These are phyloP conservation scores for Formica exsecta DNA, from an alignment of 1,140 invertebrate species.

Conservation along the genomic window DNA sequence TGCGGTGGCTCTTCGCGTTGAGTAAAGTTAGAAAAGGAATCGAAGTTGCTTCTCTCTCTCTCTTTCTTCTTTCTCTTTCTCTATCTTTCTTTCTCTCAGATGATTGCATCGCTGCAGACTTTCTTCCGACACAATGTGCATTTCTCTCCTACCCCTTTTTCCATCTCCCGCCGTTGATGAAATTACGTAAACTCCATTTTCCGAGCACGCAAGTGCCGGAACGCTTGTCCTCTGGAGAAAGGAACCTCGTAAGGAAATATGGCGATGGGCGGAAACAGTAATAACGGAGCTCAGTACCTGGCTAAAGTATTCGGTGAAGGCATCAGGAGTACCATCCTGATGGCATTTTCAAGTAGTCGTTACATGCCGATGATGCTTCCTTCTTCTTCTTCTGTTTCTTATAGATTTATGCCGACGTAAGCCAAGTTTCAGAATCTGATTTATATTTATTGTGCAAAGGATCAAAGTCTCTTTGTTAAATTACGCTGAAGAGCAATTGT, in stretches of 20 bases:
- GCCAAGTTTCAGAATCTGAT: background rate
- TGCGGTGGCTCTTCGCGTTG: slow-evolving; percentile 36
- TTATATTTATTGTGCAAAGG: background rate
- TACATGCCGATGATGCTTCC: background rate
- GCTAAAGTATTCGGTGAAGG: slow-evolving; percentile 19
- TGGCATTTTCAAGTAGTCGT: slow-evolving; percentile 40
- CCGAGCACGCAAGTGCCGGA: slow-evolving; percentile 38
- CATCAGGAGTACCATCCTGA: background rate
- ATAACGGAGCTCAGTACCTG: slow-evolving; percentile 48
- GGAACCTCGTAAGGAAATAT: slow-evolving; percentile 57
- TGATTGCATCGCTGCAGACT: slow-evolving; percentile 2
- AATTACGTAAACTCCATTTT: slow-evolving; percentile 64
- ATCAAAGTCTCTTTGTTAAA: background rate
- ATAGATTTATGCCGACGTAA: background rate
- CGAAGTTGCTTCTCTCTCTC: slow-evolving; percentile 24
- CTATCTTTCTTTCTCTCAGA: slow-evolving; percentile 30
- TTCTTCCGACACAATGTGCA: slow-evolving; percentile 50
- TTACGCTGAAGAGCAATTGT: background rate
- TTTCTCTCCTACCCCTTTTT: slow-evolving; percentile 9
- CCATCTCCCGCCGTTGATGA: slow-evolving; percentile 33
- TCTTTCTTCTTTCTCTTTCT: slow-evolving; percentile 33
- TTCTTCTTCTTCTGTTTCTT: slow-evolving; percentile 22
- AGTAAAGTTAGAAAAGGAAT: slow-evolving; percentile 57
- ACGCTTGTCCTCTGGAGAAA: slow-evolving; percentile 27
- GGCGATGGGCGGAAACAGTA: slow-evolving; percentile 51